Base-by-base conservation (phyloP, 2,113 vertebrate genomes). In the Tringa solitaria region DNA sequence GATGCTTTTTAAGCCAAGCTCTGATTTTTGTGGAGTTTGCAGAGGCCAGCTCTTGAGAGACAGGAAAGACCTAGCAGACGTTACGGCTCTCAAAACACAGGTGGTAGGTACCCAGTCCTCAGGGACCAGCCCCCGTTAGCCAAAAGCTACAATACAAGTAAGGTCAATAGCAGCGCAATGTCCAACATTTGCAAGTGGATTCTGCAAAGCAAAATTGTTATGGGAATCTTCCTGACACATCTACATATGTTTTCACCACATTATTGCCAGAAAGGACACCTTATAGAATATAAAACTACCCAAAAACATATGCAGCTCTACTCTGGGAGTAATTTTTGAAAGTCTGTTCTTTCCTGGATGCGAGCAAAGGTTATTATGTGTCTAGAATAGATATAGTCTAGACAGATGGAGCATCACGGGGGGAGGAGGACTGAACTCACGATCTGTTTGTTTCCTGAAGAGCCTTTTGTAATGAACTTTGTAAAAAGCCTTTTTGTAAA, bases 401-500 rank as follows among this genome's bases (percentile, higher is more conserved):
- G 93, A 87, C 94, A 95, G 96, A 94, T 89, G 93, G 94, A 94
- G 48, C 48, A 87, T 84, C 84, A 32, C 32, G 65, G 53, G 16
- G 37, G 61, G 64, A 92, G 75, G 26, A 81, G 39, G 39, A 67
- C 65, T 57, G 57, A 87, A 87, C 48, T 92, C 87, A 16, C 0
- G 60, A 78, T 89, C 91, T 84, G 69, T 84, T 93, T 88, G 83
- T 91, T 91, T 96, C 89, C 87, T 68, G 61, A 91, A 72, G 39
- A 89, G 45, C 33, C 35, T 79, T 89, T 53, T 76, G 64, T 76
- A 87, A 87, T 26, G 39, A 89, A 89, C 77, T 82, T 79, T 61
- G 43, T 65, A 76, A 65, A 89, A 93, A 78, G 33, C 30, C 24
- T 75, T 86, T 78, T 84, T 79, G 46, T 56, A 87, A 89, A 82